Evolutionary conservation across 2,888 invertebrate genomes (phyloP).

Genomic region (Venusia cambrica): DNA sequence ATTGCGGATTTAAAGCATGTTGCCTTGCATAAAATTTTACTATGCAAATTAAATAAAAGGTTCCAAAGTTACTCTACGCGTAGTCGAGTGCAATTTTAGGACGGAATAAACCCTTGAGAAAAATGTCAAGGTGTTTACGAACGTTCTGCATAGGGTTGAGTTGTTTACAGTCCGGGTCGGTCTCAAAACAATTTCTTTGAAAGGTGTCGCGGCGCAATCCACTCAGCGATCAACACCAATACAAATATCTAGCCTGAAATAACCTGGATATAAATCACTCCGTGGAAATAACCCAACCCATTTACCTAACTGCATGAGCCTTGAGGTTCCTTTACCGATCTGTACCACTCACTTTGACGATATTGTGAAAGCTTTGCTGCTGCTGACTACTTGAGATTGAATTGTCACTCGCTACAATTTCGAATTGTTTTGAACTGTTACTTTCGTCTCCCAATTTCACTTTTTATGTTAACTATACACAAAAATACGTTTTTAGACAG

Average conservation of each 20-base stretch:
- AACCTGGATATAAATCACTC: slow-evolving; percentile 67
- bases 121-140: slow-evolving; percentile 60
- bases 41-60: slow-evolving; percentile 59
- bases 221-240: slow-evolving; percentile 63
- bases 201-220: slow-evolving; percentile 77
- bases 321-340: slow-evolving; percentile 45
- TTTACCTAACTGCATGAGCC: slow-evolving; percentile 58
- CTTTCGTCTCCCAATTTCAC: background rate
- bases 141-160: slow-evolving; percentile 72
- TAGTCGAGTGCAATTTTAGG: slow-evolving; percentile 59
- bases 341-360: slow-evolving; percentile 36
- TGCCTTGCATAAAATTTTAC: slow-evolving; percentile 44
- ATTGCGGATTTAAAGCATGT: slow-evolving; percentile 26
- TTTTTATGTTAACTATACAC: background rate
- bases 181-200: slow-evolving; percentile 79
- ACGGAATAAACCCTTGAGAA: slow-evolving; percentile 51
- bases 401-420: slow-evolving; percentile 28
- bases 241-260: slow-evolving; percentile 57
- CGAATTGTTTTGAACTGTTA: too few relatives aligned
- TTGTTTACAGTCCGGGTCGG: slow-evolving; percentile 68
- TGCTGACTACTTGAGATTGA: slow-evolving; percentile 35
- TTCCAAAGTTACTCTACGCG: slow-evolving; percentile 48
- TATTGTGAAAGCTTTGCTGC: slow-evolving; percentile 46
- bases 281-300: slow-evolving; percentile 58
- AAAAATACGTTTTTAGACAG: slow-evolving; percentile 6